phyloP scores from a whole-genome alignment of 2,113 vertebrate species.

The Syrmaticus mikado region DNA sequence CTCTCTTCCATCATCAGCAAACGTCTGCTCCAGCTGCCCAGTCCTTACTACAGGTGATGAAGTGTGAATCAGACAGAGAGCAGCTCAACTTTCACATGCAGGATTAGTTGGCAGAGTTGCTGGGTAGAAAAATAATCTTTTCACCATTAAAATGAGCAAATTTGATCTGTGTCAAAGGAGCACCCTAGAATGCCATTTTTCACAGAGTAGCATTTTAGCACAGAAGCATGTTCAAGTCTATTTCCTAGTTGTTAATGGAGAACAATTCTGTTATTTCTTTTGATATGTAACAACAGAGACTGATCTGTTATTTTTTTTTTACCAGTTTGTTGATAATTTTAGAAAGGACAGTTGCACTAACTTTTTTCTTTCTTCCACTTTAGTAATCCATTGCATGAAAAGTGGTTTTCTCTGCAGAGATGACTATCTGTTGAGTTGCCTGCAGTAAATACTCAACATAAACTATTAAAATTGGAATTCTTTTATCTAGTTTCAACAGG shows the following conservation, averaged over 20 bases:
- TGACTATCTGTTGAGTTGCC: neutral
- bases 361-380: neutral
- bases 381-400: neutral
- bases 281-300: neutral
- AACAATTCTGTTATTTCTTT: neutral
- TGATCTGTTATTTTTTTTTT: neutral
- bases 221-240: neutral
- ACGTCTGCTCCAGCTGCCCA: constrained; percentile 2
- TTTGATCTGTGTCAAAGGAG: constrained; percentile 13
- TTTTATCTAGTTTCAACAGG: neutral
- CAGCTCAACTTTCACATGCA: constrained; percentile 39
- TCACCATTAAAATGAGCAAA: constrained; percentile 12
- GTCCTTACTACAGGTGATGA: constrained; percentile 40
- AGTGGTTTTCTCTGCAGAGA: neutral
- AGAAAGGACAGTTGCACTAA: neutral
- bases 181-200: neutral
- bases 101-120: constrained; percentile 24
- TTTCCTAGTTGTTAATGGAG: neutral
- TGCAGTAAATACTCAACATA: neutral
- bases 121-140: constrained; percentile 34
- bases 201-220: neutral
- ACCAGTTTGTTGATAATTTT: neutral
- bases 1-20: constrained; percentile 6
- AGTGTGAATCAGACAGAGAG: constrained; percentile 19
- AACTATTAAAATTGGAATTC: neutral